phyloP scores from a whole-genome alignment of 2,113 vertebrate species.

The Pelvicachromis taeniatus region DNA sequence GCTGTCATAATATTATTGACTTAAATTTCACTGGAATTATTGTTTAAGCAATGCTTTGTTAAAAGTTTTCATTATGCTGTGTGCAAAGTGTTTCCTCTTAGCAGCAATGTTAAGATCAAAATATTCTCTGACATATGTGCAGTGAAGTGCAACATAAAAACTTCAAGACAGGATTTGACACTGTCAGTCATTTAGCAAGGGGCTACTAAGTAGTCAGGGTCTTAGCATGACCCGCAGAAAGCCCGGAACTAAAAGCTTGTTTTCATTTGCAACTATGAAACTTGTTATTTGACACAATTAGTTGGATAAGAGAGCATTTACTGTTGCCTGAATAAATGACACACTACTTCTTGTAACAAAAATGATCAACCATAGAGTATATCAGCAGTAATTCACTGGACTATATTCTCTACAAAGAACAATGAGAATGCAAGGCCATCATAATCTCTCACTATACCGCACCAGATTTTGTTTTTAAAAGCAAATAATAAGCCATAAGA shows the following conservation, averaged over 20 bases:
- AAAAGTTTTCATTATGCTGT: neutral
- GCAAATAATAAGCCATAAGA: neutral
- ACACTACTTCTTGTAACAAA: neutral
- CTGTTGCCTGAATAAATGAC: neutral
- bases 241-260: neutral
- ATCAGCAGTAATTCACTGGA: neutral
- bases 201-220: neutral
- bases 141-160: slow-evolving; percentile 63
- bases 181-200: slow-evolving; percentile 53
- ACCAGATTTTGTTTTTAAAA: neutral
- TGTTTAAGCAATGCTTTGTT: neutral
- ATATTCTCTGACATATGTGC: slow-evolving; percentile 66
- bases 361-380: neutral
- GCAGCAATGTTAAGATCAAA: slow-evolving; percentile 19
- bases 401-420: neutral
- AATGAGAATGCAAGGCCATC: neutral
- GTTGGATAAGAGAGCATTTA: neutral
- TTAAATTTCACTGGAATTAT: neutral
- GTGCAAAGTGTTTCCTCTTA: neutral
- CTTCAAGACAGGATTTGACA: slow-evolving; percentile 63
- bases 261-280: neutral
- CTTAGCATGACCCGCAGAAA: neutral
- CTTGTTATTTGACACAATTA: neutral
- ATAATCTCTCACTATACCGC: neutral
- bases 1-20: neutral